Evolutionary conservation across 1,140 invertebrate species (phyloP).

Genomic region (Leguminivora glycinivorella): DNA sequence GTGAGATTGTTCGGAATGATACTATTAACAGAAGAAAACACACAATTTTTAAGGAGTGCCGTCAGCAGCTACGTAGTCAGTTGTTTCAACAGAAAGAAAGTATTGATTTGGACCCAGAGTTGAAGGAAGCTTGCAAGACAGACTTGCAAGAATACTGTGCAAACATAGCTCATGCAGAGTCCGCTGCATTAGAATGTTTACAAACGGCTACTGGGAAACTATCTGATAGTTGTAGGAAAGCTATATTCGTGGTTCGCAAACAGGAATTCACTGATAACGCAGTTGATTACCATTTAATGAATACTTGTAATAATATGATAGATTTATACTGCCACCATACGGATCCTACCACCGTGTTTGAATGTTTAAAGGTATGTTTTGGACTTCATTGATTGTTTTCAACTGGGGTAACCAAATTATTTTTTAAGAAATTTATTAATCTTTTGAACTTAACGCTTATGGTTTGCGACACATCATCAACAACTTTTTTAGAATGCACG

Average conservation of each 20-base stretch:
- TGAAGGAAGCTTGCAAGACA: slow-evolving; percentile 85
- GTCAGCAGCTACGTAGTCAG: slow-evolving; percentile 92
- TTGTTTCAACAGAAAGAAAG: slow-evolving; percentile 93
- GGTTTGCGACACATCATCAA: too few species aligned
- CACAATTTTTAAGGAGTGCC: slow-evolving; percentile 90
- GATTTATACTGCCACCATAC: slow-evolving; percentile 87
- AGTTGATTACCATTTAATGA: slow-evolving; percentile 91
- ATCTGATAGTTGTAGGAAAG: slow-evolving; percentile 85
- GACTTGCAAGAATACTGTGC: slow-evolving; percentile 89
- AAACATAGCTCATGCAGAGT: slow-evolving; percentile 86
- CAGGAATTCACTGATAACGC: slow-evolving; percentile 92
- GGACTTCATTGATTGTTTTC: background rate
- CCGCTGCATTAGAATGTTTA: slow-evolving; percentile 92
- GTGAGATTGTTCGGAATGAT: slow-evolving; percentile 93
- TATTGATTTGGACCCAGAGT: slow-evolving; percentile 89
- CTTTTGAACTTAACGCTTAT: too few species aligned
- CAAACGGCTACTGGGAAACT: slow-evolving; percentile 86
- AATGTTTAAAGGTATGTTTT: slow-evolving; percentile 83
- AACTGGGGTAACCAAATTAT: background rate
- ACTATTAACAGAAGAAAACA: slow-evolving; percentile 89
- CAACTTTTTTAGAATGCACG: too few species aligned
- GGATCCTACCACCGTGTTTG: slow-evolving; percentile 84
- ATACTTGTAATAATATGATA: slow-evolving; percentile 91
- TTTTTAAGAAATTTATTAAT: background rate
- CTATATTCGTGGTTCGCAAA: slow-evolving; percentile 90